phyloP scores from a whole-genome alignment of 2,113 vertebrate genomes.

The Oncorhynchus nerka region DNA sequence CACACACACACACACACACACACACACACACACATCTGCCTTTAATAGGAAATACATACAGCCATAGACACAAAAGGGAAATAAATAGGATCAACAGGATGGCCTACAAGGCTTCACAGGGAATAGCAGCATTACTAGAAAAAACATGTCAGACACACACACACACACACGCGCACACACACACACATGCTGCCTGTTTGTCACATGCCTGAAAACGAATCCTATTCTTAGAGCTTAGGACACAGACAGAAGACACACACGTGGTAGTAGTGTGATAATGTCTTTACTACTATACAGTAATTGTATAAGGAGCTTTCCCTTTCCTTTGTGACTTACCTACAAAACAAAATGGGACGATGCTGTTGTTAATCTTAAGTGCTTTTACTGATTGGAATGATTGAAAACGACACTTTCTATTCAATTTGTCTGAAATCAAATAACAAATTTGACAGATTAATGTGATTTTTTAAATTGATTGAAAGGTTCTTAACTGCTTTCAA shows the following conservation, averaged over 20 bases:
- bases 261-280: neutral
- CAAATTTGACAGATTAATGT: no score
- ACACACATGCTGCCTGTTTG: neutral
- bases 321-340: neutral
- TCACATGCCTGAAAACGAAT: slow-evolving; percentile 1
- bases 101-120: neutral
- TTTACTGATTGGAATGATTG: no score
- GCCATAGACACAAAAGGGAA: neutral
- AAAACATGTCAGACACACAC: neutral
- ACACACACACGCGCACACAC: neutral
- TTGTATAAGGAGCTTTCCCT: neutral
- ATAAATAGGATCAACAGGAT: neutral
- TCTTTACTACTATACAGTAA: neutral
- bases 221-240: slow-evolving; percentile 22
- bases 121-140: neutral
- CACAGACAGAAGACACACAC: neutral
- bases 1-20: neutral
- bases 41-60: neutral
- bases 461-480: no score
- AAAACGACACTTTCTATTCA: no score
- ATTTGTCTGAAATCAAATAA: no score
- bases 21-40: neutral
- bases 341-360: no score
- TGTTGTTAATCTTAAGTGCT: no score
- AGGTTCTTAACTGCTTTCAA: no score